phyloP scores from a whole-genome alignment of 2,113 vertebrate genomes.

The Pelmatolapia mariae region DNA sequence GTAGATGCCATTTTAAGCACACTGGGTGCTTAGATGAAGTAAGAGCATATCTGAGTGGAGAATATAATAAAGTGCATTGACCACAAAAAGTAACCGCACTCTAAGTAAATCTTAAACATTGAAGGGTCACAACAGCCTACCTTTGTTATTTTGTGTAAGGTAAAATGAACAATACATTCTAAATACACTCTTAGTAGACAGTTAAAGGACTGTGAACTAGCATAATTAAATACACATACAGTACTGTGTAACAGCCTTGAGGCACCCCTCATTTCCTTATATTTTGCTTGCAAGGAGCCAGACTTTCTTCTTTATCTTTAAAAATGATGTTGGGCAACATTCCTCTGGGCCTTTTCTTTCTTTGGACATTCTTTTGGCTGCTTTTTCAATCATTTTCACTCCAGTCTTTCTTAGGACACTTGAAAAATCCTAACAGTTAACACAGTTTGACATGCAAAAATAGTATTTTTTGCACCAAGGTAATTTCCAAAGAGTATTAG shows the following conservation, averaged over 20 bases:
- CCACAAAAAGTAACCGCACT: background rate
- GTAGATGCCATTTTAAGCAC: background rate
- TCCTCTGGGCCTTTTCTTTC: background rate
- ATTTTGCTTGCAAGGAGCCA: background rate
- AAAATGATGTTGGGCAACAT: too few species aligned
- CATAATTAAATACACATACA: background rate
- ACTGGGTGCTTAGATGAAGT: background rate
- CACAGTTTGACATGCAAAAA: background rate
- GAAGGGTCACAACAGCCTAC: background rate
- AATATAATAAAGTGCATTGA: background rate
- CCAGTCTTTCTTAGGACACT: background rate
- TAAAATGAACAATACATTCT: background rate
- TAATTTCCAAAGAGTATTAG: background rate
- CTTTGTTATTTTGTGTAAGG: background rate
- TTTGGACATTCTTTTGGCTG: background rate
- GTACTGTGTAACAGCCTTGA: background rate
- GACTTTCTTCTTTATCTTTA: background rate
- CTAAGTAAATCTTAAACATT: background rate
- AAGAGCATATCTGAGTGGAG: background rate
- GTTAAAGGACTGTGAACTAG: background rate
- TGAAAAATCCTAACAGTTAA: background rate
- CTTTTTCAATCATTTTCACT: background rate
- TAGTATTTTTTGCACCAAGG: background rate
- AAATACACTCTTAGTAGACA: background rate
- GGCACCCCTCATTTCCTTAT: background rate